Evolutionary conservation across 1,140 invertebrate species (phyloP).

Genomic region (Musca vetustissima): DNA sequence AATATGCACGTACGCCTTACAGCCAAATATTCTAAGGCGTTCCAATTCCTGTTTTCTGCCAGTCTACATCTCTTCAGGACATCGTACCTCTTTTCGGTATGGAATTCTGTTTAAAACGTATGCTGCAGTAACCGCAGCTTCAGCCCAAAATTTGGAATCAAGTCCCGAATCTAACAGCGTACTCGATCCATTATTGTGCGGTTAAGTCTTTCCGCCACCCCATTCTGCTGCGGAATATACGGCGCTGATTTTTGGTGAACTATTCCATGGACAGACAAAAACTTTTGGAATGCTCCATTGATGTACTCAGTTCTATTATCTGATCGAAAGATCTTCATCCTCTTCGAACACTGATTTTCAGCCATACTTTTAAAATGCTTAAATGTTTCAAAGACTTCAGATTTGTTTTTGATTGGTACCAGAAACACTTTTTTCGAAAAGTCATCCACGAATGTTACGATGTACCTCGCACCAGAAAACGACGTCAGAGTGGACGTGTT

Average conservation of each 20-base stretch:
- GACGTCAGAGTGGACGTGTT: slow-evolving; percentile 56
- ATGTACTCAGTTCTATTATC: slow-evolving; percentile 57
- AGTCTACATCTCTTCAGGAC: slow-evolving; percentile 22
- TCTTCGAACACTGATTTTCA: slow-evolving; percentile 42
- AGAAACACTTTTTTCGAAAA: slow-evolving; percentile 51
- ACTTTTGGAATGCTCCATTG: slow-evolving; percentile 44
- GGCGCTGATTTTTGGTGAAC: slow-evolving; percentile 26
- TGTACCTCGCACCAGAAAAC: slow-evolving; percentile 48
- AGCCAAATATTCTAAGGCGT: slow-evolving; percentile 21
- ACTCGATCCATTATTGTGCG: slow-evolving; percentile 36
- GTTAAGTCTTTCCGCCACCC: slow-evolving; percentile 39
- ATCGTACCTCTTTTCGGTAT: slow-evolving; percentile 28
- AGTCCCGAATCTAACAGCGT: slow-evolving; percentile 43
- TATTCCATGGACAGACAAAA: slow-evolving; percentile 44
- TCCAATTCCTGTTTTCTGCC: slow-evolving; percentile 1
- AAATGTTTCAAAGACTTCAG: slow-evolving; percentile 48
- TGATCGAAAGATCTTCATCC: slow-evolving; percentile 30
- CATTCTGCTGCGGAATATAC: slow-evolving; percentile 50
- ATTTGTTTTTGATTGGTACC: slow-evolving; percentile 55
- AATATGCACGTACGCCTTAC: slow-evolving; percentile 26
- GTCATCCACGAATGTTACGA: slow-evolving; percentile 57
- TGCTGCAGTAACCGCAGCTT: slow-evolving; percentile 51
- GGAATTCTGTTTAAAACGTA: slow-evolving; percentile 25
- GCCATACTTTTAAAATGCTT: slow-evolving; percentile 43
- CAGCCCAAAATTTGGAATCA: slow-evolving; percentile 55